Percentiles rank a stretch among this genome's conserved stretches.
phyloP scores from a whole-genome alignment of 2,797 vertebrate genomes.

The Xiphorhynchus erythropygius region DNA sequence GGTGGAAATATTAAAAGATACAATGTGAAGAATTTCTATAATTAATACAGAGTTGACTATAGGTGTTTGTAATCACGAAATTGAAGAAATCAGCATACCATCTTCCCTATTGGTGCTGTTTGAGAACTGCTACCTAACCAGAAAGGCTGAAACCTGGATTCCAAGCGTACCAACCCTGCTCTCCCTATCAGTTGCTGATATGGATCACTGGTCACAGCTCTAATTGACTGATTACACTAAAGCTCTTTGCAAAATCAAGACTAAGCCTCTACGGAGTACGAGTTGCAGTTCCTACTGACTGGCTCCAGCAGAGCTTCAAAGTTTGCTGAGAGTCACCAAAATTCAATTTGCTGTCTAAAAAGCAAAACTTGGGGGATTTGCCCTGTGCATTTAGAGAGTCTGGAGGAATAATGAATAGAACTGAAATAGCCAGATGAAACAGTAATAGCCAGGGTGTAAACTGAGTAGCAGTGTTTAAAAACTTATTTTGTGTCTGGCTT shows the following conservation, averaged over 20 bases:
- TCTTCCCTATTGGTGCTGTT: neutral
- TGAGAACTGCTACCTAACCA: neutral
- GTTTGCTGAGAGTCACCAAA: neutral
- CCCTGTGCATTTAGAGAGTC: neutral
- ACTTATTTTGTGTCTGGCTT: neutral
- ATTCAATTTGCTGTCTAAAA: conserved; percentile 20
- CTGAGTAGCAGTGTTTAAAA: neutral
- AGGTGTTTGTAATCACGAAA: neutral
- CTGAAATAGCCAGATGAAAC: neutral
- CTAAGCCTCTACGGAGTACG: neutral
- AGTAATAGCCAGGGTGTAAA: neutral
- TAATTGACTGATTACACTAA: conserved; percentile 50
- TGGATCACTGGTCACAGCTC: conserved; percentile 37
- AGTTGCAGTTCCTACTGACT: neutral
- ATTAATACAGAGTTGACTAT: neutral
- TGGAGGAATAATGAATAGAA: neutral
- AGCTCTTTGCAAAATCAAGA: conserved; percentile 41
- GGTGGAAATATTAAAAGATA: neutral
- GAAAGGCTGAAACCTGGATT: conserved; percentile 22
- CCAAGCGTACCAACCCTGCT: neutral
- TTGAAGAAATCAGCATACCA: neutral
- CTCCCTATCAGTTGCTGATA: conserved; percentile 1
- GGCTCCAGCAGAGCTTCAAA: neutral
- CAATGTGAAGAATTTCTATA: neutral
- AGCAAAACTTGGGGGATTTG: neutral